Evolutionary conservation across 2,888 invertebrate genomes (phyloP).

Genomic region (Heliconius sara): DNA sequence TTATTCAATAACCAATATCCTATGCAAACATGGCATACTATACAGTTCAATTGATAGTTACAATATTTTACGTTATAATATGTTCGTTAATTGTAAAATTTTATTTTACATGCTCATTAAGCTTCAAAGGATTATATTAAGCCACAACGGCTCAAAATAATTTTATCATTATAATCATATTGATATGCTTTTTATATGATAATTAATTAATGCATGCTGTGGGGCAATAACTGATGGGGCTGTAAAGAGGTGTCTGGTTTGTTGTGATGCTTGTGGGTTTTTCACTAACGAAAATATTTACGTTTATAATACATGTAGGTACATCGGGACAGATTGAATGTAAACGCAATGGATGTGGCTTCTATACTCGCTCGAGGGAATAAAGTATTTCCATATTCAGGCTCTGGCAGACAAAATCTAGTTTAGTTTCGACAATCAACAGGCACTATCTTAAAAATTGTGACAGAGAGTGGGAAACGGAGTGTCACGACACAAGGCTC

Average conservation of each 20-base stretch:
- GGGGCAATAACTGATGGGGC: background rate
- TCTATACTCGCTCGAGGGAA: background rate
- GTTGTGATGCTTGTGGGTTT: background rate
- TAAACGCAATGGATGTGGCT: background rate
- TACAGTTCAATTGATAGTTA: background rate
- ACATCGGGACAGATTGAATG: background rate
- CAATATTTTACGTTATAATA: constrained; percentile 13
- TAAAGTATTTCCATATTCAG: too few relatives aligned
- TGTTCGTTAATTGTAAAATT: constrained; percentile 9
- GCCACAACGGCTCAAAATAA: constrained; percentile 17
- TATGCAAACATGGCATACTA: too few relatives aligned
- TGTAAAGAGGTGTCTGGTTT: background rate
- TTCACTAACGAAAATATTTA: too few relatives aligned
- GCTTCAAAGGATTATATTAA: constrained; percentile 24
- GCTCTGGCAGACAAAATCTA: too few relatives aligned
- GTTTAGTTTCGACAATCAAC: too few relatives aligned
- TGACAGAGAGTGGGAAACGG: too few relatives aligned
- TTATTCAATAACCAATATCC: too few relatives aligned
- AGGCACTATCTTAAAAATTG: too few relatives aligned
- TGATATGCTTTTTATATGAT: background rate
- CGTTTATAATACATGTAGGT: too few relatives aligned
- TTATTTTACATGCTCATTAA: constrained; percentile 18
- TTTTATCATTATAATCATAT: background rate
- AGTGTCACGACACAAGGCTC: too few relatives aligned
- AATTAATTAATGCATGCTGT: background rate